Conservation (phyloP, 2,797 vertebrate species). For the Spatula clypeata region DNA sequence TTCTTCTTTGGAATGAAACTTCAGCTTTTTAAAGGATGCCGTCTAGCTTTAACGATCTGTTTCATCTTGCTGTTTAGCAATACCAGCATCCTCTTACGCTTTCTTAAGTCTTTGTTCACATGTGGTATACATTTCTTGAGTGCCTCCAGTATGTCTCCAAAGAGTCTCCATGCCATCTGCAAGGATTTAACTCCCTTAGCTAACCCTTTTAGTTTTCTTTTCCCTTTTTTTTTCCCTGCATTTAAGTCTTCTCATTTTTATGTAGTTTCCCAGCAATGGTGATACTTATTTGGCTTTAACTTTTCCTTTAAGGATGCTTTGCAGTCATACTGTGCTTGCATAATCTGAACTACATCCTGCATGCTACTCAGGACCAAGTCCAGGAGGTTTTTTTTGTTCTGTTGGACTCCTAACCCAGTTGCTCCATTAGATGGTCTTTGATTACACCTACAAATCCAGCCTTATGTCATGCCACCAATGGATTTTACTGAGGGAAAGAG, state of each 20-base stretch:
- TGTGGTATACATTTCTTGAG: background rate
- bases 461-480: background rate
- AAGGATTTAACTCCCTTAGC: background rate
- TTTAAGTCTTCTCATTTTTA: background rate
- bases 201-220: background rate
- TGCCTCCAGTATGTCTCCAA: background rate
- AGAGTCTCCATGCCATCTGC: background rate
- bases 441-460: background rate
- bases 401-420: background rate
- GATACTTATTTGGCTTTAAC: background rate
- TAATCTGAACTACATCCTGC: background rate
- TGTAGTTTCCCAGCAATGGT: background rate
- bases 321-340: background rate
- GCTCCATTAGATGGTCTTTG: background rate
- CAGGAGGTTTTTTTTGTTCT: background rate
- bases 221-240: background rate
- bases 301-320: background rate
- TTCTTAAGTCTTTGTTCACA: conserved; percentile 7
- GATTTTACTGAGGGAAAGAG: background rate
- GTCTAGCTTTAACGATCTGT: conserved; percentile 6
- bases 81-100: background rate
- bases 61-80: conserved; percentile 2
- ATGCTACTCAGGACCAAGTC: background rate
- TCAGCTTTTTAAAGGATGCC: background rate
- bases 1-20: background rate